Percentiles rank a stretch among this genome's conserved stretches.
Conservation (phyloP, 2,888 invertebrate species). For the Tricholauxania praeusta region DNA sequence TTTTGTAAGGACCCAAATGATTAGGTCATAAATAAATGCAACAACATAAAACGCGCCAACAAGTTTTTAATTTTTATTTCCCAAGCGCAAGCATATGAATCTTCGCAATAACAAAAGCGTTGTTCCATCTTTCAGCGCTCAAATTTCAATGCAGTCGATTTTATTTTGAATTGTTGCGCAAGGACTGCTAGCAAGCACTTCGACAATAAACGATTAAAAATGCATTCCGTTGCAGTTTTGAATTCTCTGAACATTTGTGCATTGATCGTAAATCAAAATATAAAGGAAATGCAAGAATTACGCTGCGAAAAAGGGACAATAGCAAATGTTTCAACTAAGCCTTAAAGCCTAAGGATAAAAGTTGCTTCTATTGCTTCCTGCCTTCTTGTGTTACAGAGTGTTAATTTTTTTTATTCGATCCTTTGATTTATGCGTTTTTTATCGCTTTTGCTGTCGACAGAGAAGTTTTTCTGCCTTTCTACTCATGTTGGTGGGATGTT, state of each 20-base stretch:
- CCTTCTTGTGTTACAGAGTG: neutral
- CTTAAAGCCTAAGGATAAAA: neutral
- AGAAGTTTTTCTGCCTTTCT: neutral
- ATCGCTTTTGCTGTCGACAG: neutral
- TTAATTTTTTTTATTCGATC: neutral
- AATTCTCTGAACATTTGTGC: neutral
- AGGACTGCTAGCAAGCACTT: neutral
- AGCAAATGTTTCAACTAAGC: neutral
- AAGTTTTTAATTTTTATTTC: neutral
- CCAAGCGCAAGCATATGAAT: constrained; percentile 7
- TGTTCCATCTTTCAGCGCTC: neutral
- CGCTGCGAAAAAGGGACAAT: neutral
- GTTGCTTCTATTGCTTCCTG: too few species aligned
- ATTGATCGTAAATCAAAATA: constrained; percentile 8
- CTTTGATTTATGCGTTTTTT: neutral
- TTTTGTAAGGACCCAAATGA: too few species aligned
- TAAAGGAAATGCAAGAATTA: neutral
- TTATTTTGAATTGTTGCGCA: too few species aligned
- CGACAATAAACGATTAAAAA: constrained; percentile 16
- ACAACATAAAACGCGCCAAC: too few species aligned
- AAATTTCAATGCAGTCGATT: neutral
- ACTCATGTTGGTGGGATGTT: neutral
- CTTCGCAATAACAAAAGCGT: neutral
- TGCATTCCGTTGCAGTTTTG: constrained; percentile 9
- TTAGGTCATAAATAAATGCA: too few species aligned